Evolutionary conservation across 2,113 vertebrate genomes (phyloP), one percentile per base, ranked within the genome.

Genomic region (Canis aureus): DNA sequence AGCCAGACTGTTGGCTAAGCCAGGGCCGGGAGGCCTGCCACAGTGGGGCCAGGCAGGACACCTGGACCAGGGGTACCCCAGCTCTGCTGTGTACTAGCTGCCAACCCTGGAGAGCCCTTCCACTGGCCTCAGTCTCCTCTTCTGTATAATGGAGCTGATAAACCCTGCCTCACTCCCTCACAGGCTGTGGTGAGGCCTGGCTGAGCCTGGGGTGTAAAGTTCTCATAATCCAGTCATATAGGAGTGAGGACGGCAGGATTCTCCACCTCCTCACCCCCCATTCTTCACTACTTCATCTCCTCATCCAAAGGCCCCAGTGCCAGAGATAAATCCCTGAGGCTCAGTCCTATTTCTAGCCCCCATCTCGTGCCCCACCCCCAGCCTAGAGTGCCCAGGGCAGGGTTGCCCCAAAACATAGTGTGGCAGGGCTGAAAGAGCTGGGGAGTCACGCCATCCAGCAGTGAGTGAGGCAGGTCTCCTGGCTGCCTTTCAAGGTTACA

Each of bases 61-160:
- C 38, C 23, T 5, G 74, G 66, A 25, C 11, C 91, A 43, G 80
- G 57, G 85, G 69, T 66, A 4, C 17, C 4, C 66, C 25, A 38
- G 51, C 29, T 57, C 53, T 0, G 5, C 69, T 4, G 11, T 1
- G 3, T 15, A 2, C 6, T n/a, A 66, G 67, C 82, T 29, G 51
- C 29, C 43, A 51, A 38, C n/a, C 32, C 25, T 35, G 25, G 64
- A 35, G 7, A 35, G n/a, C 17, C 8, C 51, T 67, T 27, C 13
- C 32, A 7, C 13, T 5, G 20, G 64, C 38, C 88, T 94, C 76
- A 5, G 97, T 67, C 74, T 94, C n/a, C 73, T 82, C 73, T 20
- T 55, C 55, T 38, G 51, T 59, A 23, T n/a, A 80, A 23, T 20
- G 59, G 89, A 51, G 25, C n/a, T 0, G n/a, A 22, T 23, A 59